phyloP scores from a whole-genome alignment of 2,888 invertebrate species.

The Synanthedon andrenaeformis region DNA sequence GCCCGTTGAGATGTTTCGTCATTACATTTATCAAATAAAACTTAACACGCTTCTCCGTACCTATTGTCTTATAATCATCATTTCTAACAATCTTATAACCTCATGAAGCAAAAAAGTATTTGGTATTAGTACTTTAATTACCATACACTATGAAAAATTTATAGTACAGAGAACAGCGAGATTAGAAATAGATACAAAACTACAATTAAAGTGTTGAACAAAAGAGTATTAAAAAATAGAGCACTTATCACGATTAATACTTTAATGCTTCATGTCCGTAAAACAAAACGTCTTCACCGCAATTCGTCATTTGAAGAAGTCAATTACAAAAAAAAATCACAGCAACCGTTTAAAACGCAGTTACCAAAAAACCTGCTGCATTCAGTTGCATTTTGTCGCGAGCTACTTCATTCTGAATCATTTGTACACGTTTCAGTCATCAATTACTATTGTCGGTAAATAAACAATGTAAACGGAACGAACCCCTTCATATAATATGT shows the following conservation, averaged over 20 bases:
- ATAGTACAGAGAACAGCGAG: constrained; percentile 43
- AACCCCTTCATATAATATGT: constrained; percentile 7
- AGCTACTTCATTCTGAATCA: constrained; percentile 39
- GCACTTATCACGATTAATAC: constrained; percentile 17
- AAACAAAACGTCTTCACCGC: constrained; percentile 34
- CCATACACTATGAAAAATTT: background rate
- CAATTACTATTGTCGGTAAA: constrained; percentile 8
- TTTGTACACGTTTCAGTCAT: constrained; percentile 34
- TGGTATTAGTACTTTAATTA: constrained; percentile 28
- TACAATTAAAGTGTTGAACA: constrained; percentile 36
- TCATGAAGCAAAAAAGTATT: constrained; percentile 69
- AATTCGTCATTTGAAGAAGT: constrained; percentile 27
- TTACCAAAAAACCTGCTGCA: constrained; percentile 49
- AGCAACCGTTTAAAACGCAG: constrained; percentile 43
- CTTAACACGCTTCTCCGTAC: constrained; percentile 29
- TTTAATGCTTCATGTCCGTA: constrained; percentile 62
- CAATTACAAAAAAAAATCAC: constrained; percentile 39
- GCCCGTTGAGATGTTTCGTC: background rate
- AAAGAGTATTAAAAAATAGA: constrained; percentile 27
- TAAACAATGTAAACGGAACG: constrained; percentile 10
- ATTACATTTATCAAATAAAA: background rate
- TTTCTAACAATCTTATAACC: constrained; percentile 57
- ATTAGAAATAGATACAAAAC: constrained; percentile 59
- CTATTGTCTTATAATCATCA: constrained; percentile 49
- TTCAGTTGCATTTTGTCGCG: constrained; percentile 30